A percentile compares a stretch with the other conserved stretches of the same genome.
Conservation (phyloP, 2,888 invertebrate genomes). For the Cantharis flavilabris region DNA sequence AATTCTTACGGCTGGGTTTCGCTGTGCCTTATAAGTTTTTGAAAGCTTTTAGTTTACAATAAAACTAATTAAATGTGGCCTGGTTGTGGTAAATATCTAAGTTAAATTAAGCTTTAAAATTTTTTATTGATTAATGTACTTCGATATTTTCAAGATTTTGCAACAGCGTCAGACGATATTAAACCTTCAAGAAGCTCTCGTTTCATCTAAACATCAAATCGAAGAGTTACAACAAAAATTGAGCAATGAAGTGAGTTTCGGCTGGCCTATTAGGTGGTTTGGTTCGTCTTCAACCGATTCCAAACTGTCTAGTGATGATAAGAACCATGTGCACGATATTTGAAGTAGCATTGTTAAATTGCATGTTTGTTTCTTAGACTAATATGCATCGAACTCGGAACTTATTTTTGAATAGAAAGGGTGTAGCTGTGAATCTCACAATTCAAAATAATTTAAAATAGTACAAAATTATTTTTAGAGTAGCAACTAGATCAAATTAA, state of each 20-base stretch:
- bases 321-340: conserved; percentile 52
- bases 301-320: conserved; percentile 33
- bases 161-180: conserved; percentile 50
- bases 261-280: conserved; percentile 51
- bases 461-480: background rate
- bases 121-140: background rate
- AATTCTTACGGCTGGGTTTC: too few species aligned
- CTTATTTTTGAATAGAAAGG: background rate
- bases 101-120: background rate
- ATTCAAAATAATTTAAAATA: background rate
- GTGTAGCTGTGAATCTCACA: background rate
- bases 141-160: conserved; percentile 42
- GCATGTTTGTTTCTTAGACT: conserved; percentile 10
- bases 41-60: too few species aligned
- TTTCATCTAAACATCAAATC: conserved; percentile 49
- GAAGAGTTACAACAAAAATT: conserved; percentile 46
- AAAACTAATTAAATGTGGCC: background rate
- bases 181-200: conserved; percentile 50
- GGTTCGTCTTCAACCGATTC: conserved; percentile 39
- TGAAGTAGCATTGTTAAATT: conserved; percentile 33
- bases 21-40: too few species aligned
- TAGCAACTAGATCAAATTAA: background rate
- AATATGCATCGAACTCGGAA: background rate
- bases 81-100: background rate
- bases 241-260: conserved; percentile 50